Percentiles rank a stretch among this genome's conserved stretches.
Evolutionary conservation across 1,140 invertebrate genomes (phyloP).

Genomic region (Charaxes varanes): DNA sequence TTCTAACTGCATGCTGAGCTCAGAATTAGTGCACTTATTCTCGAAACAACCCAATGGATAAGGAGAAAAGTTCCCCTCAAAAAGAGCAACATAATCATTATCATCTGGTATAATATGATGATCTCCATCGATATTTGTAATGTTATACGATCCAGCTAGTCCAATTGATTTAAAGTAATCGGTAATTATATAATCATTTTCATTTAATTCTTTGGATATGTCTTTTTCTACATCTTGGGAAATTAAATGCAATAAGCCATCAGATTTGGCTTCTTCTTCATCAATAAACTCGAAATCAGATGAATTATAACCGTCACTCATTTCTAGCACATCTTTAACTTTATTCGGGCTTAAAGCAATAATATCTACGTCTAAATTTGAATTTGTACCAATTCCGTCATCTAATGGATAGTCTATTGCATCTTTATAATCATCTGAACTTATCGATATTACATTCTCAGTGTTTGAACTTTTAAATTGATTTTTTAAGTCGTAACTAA

Average conservation of each 20-base stretch:
- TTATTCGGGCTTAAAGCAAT: no score
- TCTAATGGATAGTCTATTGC: no score
- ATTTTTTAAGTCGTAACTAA: no score
- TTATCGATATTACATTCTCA: no score
- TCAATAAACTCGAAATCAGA: conserved; percentile 54
- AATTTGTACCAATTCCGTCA: no score
- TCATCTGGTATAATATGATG: conserved; percentile 30
- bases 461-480: no score
- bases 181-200: conserved; percentile 7
- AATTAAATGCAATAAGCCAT: no score
- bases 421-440: no score
- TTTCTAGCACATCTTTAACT: no score
- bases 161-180: conserved; percentile 3
- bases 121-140: background rate
- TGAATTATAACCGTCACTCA: conserved; percentile 34
- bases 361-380: no score
- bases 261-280: conserved; percentile 40
- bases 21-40: conserved; percentile 29
- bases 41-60: conserved; percentile 22
- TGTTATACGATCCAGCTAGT: background rate
- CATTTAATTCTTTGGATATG: no score
- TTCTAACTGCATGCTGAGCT: conserved; percentile 21
- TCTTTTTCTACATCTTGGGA: no score
- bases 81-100: conserved; percentile 33
- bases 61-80: conserved; percentile 21